Base-by-base conservation (phyloP, 2,888 invertebrate species). In the Amblyjoppa proteus region DNA sequence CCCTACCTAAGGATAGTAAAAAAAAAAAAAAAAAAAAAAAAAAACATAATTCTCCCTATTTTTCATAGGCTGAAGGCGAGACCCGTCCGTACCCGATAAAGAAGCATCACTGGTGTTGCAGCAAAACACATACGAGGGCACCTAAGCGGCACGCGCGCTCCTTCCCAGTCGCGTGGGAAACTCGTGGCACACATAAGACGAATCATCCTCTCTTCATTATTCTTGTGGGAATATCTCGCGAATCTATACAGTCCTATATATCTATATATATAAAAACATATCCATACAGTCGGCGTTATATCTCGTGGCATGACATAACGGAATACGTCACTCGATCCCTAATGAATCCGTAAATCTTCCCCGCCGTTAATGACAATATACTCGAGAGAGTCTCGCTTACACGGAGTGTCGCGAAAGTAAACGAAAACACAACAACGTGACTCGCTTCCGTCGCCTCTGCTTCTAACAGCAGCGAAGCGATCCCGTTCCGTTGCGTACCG, bases 161-260 rank as follows among this genome's bases (percentile, higher is more conserved):
- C 75, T 82, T 68, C 70, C 61, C 81, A 68, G 73, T 73, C 84
- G 87, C 87, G 87, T 87, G 87, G 87, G 87, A 87, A 87, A 86
- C 86, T 73, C 80, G 84, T 87, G 87, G 83, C 87, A 87, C 86
- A 87, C 86, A 87, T 86, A 77, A 28, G 49, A 28, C 45, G 73
- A 81, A 85, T 85, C 85, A 61, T 82, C 71, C 79, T 69, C 80
- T 78, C 74, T 73, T 61, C 66, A 70, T 76, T 83, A 71, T 61
- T 68, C 56, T 53, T 51, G 53, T 61, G 53, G 34, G 45, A 64
- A 64, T 64, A 64, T 64, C 61, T 13, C 53, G 77, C 25, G 51
- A 25, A n/a, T 53, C 31, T 38, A 56, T 77, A 38, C 34, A 34
- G 31, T 38, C 38, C 34, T 16, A 16, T 66, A 13, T 16, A n/a